These are phyloP conservation scores for Mythimna vitellina DNA, from an alignment of 2,888 invertebrate species.

Conservation along the genomic window DNA sequence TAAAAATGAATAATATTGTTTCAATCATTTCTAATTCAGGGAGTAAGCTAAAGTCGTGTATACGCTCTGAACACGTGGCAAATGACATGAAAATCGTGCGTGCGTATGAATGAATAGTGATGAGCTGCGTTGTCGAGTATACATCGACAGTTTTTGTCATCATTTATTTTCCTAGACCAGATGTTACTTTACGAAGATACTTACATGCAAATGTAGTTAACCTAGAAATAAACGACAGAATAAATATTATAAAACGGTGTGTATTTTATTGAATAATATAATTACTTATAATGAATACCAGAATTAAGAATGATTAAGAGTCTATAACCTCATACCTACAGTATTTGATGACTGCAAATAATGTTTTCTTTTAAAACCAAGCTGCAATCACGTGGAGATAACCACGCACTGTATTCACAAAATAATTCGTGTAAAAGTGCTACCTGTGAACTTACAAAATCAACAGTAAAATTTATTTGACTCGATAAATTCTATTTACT, in stretches of 20 bases:
- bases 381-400: not conserved
- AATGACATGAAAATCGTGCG: constrained; percentile 88
- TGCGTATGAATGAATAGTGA: constrained; percentile 76
- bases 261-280: too few relatives aligned
- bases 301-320: too few relatives aligned
- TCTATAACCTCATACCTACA: too few relatives aligned
- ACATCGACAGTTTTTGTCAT: constrained; percentile 60
- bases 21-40: constrained; percentile 86
- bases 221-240: not conserved
- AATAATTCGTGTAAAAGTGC: not conserved
- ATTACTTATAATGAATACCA: not conserved
- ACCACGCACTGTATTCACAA: not conserved
- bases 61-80: constrained; percentile 87
- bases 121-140: constrained; percentile 40
- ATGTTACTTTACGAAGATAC: not conserved
- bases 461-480: not conserved
- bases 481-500: constrained; percentile 57
- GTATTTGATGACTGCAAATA: not conserved
- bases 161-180: not conserved
- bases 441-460: not conserved
- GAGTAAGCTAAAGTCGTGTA: constrained; percentile 85
- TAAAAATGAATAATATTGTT: constrained; percentile 86
- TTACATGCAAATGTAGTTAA: not conserved
- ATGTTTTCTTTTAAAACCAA: not conserved
- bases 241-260: too few relatives aligned